Conservation (phyloP, 2,888 invertebrate species). For the Acrobasis repandana region DNA sequence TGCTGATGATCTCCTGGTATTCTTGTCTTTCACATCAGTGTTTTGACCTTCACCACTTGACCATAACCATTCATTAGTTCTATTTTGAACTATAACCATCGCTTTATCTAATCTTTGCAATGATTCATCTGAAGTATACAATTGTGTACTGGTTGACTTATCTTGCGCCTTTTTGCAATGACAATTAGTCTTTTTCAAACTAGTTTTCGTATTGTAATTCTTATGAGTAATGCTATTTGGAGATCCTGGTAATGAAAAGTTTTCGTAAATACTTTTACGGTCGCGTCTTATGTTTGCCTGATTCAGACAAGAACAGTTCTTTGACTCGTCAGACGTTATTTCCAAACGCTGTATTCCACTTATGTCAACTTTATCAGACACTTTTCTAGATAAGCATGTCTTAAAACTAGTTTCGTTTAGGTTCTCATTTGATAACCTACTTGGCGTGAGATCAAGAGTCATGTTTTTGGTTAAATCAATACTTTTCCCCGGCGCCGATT, state of each 20-base stretch:
- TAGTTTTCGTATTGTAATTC: conserved; percentile 67
- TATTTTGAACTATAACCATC: conserved; percentile 64
- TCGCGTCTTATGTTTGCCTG: conserved; percentile 22
- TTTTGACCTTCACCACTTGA: conserved; percentile 41
- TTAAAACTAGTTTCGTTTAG: conserved; percentile 58
- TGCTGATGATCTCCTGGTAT: conserved; percentile 72
- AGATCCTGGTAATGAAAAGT: conserved; percentile 73
- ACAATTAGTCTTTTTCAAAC: conserved; percentile 50
- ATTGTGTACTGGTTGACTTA: conserved; percentile 29
- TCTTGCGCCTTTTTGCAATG: conserved; percentile 30
- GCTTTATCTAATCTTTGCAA: conserved; percentile 60
- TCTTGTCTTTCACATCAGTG: conserved; percentile 45
- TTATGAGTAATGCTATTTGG: conserved; percentile 64
- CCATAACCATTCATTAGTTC: conserved; percentile 67
- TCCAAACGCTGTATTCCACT: conserved; percentile 62
- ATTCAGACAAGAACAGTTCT: conserved; percentile 32
- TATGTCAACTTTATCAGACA: conserved; percentile 49
- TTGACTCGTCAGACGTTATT: conserved; percentile 45
- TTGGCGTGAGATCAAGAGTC: conserved; percentile 53
- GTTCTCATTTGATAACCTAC: conserved; percentile 33
- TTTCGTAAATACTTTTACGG: conserved; percentile 60
- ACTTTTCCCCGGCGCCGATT: conserved; percentile 53
- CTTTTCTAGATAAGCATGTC: conserved; percentile 57
- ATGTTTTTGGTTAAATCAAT: conserved; percentile 49
- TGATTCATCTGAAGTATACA: conserved; percentile 46